Evolutionary conservation across 2,888 invertebrate species (phyloP).

Genomic region (Ariolimax columbianus): DNA sequence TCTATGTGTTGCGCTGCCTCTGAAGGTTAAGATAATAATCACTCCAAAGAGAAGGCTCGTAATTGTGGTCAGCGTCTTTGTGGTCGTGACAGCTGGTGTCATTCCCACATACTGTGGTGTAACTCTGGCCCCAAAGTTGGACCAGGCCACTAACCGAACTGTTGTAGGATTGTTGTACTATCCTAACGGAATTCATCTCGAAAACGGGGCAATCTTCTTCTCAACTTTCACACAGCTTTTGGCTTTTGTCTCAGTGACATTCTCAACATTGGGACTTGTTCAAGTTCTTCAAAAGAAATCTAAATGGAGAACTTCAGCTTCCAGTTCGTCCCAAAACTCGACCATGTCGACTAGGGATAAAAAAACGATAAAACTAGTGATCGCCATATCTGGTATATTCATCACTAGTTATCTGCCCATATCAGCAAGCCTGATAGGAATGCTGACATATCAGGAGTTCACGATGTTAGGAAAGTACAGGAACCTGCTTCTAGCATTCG

Average conservation of each 20-base stretch:
- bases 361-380: conserved; percentile 15
- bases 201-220: background rate
- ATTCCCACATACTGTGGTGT: background rate
- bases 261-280: conserved; percentile 13
- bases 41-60: conserved; percentile 11
- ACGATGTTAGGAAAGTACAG: background rate
- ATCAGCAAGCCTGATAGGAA: background rate
- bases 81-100: background rate
- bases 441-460: background rate
- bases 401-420: conserved; percentile 23
- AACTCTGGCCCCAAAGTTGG: background rate
- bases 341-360: background rate
- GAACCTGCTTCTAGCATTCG: background rate
- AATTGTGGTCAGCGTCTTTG: background rate
- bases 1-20: conserved; percentile 30
- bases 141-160: background rate
- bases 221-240: background rate
- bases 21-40: conserved; percentile 25
- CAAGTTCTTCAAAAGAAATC: background rate
- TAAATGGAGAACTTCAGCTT: conserved; percentile 3
- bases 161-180: background rate
- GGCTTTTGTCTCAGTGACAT: background rate
- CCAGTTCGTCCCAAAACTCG: background rate
- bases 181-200: background rate
- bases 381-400: conserved; percentile 25